Conservation (phyloP, 1,140 invertebrate species). For the Orchesella cincta region DNA sequence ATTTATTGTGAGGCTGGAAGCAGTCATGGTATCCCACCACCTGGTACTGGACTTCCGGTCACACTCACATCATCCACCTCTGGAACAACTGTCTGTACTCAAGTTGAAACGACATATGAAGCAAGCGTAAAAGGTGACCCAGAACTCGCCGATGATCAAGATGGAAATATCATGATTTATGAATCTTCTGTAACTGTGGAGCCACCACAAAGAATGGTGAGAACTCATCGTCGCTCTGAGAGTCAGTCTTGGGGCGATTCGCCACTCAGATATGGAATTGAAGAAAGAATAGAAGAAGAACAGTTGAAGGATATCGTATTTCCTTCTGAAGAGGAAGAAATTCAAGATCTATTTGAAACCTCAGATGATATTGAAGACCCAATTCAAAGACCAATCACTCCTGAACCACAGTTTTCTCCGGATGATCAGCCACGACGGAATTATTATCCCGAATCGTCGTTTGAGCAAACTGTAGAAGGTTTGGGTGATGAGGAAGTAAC, state of each 20-base stretch:
- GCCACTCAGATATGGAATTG: conserved; percentile 46
- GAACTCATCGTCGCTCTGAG: conserved; percentile 41
- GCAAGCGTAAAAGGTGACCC: conserved; percentile 42
- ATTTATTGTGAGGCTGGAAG: conserved; percentile 41
- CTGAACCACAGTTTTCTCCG: conserved; percentile 56
- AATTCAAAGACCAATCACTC: conserved; percentile 60
- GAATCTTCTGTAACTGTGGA: conserved; percentile 23
- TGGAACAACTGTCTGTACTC: conserved; percentile 48
- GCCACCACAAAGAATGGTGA: neutral
- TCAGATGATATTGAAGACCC: conserved; percentile 55
- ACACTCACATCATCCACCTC: conserved; percentile 44
- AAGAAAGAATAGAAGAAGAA: conserved; percentile 52
- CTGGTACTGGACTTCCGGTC: conserved; percentile 37
- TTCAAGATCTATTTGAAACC: conserved; percentile 40
- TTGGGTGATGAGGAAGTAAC: conserved; percentile 30
- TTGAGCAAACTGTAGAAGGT: conserved; percentile 35
- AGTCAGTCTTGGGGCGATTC: conserved; percentile 45
- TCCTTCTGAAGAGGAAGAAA: conserved; percentile 52
- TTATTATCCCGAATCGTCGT: conserved; percentile 46
- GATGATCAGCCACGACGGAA: conserved; percentile 52
- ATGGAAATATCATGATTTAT: conserved; percentile 43
- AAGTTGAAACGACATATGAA: conserved; percentile 48
- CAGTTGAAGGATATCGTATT: conserved; percentile 59
- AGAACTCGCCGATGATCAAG: conserved; percentile 45
- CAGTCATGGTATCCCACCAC: neutral